Evolutionary conservation across 2,888 invertebrate genomes (phyloP).

Genomic region (Machimus atricapillus): DNA sequence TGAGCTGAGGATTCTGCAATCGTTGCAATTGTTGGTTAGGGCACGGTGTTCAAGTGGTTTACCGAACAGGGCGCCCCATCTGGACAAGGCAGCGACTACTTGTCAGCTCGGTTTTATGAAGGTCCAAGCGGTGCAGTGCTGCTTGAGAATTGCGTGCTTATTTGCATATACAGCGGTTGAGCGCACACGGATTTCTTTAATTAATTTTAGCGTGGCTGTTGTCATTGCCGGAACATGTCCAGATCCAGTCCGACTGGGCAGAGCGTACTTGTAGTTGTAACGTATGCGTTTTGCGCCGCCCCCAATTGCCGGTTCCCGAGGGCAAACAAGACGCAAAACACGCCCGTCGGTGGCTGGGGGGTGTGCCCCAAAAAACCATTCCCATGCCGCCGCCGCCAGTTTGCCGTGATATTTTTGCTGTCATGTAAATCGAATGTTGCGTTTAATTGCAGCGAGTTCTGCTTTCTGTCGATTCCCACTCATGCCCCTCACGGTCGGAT

Average conservation of each 20-base stretch:
- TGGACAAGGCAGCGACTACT: not conserved
- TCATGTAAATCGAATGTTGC: constrained; percentile 24
- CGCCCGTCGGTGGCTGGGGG: not conserved
- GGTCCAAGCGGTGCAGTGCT: not conserved
- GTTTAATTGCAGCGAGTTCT: constrained; percentile 3
- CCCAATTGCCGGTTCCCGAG: not conserved
- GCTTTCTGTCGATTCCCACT: not conserved
- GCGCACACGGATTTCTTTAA: not conserved
- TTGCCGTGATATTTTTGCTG: not conserved
- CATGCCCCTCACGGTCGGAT: not conserved
- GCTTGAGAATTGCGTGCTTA: not conserved
- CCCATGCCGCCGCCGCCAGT: not conserved
- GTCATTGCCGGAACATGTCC: not conserved
- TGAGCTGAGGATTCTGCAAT: not conserved
- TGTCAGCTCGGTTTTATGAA: not conserved
- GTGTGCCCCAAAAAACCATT: not conserved
- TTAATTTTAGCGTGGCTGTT: not conserved
- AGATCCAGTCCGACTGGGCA: not conserved
- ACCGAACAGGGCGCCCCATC: not conserved
- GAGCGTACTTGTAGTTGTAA: not conserved
- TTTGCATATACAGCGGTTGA: not conserved
- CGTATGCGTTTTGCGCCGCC: not conserved
- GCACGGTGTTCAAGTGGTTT: not conserved
- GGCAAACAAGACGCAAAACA: not conserved
- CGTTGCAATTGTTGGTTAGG: not conserved